A percentile compares a stretch with the other conserved stretches of the same genome.
Evolutionary conservation across 1,140 invertebrate genomes (phyloP).

Genomic region (Drosophila sproati): DNA sequence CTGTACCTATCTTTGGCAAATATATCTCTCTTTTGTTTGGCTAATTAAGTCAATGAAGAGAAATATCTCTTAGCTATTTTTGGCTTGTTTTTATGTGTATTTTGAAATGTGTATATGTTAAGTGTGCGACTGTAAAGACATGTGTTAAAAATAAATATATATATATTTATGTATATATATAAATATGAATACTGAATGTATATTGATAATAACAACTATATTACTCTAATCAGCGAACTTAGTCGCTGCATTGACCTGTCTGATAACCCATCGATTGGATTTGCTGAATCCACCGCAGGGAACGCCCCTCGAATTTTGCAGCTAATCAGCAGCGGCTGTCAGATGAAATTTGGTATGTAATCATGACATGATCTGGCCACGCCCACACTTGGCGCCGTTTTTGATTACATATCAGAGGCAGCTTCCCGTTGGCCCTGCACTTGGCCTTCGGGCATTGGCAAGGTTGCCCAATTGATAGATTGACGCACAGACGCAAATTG

Average conservation of each 20-base stretch:
- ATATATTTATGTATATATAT: constrained; percentile 4
- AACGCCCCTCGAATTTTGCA: constrained; percentile 34
- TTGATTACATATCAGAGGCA: not conserved
- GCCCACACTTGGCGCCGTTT: constrained; percentile 38
- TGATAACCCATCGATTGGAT: constrained; percentile 20
- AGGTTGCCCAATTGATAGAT: constrained; percentile 53
- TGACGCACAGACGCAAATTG: constrained; percentile 57
- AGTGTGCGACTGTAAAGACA: constrained; percentile 45
- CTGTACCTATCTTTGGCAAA: not conserved
- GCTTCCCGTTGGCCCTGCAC: constrained; percentile 31
- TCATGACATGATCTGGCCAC: constrained; percentile 21
- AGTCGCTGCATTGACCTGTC: not conserved
- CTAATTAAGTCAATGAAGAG: constrained; percentile 7
- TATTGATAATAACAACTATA: constrained; percentile 18
- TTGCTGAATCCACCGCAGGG: constrained; percentile 8
- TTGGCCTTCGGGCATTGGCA: constrained; percentile 52
- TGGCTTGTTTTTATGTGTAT: constrained; percentile 3
- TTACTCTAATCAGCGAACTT: not conserved
- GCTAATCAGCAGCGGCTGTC: constrained; percentile 37
- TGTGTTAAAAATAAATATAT: constrained; percentile 19
- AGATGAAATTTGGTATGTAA: constrained; percentile 7
- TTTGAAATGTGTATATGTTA: constrained; percentile 21
- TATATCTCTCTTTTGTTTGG: constrained; percentile 5
- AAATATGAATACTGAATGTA: not conserved
- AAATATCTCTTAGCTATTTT: constrained; percentile 30